Percentiles rank a stretch among this genome's conserved stretches.
Evolutionary conservation across 2,888 invertebrate species (phyloP).

Genomic region (Colostygia pectinataria): DNA sequence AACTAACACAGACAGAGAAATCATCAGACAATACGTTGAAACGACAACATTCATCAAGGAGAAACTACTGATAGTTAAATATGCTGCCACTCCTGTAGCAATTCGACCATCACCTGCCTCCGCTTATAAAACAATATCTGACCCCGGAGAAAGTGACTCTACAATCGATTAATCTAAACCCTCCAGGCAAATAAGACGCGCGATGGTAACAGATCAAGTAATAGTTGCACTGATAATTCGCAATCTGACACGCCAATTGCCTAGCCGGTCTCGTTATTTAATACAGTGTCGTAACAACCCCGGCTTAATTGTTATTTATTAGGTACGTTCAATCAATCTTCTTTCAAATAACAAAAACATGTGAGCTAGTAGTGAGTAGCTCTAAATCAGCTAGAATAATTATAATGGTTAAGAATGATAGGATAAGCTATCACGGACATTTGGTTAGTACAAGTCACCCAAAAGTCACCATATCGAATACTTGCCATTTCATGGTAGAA

Average conservation of each 20-base stretch:
- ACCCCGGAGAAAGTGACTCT: conserved; percentile 67
- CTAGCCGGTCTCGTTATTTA: conserved; percentile 56
- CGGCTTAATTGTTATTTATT: too few species aligned
- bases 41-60: conserved; percentile 28
- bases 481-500: too few species aligned
- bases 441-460: too few species aligned
- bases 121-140: conserved; percentile 58
- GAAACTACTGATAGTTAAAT: conserved; percentile 43
- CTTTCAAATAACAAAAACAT: too few species aligned
- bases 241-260: conserved; percentile 58
- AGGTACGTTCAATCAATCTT: too few species aligned
- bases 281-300: conserved; percentile 35
- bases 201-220: conserved; percentile 68
- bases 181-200: conserved; percentile 57
- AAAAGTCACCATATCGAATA: too few species aligned
- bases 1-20: too few species aligned
- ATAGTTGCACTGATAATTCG: conserved; percentile 67
- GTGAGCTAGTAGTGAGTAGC: too few species aligned
- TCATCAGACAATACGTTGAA: conserved; percentile 5
- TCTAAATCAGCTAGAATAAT: too few species aligned
- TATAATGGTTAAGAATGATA: too few species aligned
- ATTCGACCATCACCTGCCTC: conserved; percentile 46
- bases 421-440: too few species aligned
- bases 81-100: conserved; percentile 53
- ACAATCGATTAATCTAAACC: conserved; percentile 69